These are phyloP conservation scores for Struthidea cinerea DNA, from an alignment of 2,113 vertebrate genomes.

Conservation along the genomic window DNA sequence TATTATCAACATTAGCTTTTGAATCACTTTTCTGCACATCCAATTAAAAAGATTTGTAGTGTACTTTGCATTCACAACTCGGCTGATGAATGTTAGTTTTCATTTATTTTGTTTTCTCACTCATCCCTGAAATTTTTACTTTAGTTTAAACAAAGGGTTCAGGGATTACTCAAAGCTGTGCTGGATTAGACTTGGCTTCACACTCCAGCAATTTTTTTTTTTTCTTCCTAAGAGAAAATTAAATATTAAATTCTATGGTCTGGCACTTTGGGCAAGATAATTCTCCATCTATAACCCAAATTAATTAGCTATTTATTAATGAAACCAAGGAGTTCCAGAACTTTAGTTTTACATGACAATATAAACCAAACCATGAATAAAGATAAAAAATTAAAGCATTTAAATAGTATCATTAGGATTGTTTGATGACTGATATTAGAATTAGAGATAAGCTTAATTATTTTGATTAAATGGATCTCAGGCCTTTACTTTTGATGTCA, in stretches of 20 bases:
- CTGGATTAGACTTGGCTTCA: not conserved
- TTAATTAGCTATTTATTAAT: not conserved
- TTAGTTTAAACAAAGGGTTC: not conserved
- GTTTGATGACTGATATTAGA: not conserved
- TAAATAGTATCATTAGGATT: not conserved
- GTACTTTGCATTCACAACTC: not conserved
- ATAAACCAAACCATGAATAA: not conserved
- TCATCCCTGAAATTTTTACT: slow-evolving; percentile 11
- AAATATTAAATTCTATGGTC: not conserved
- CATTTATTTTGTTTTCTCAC: slow-evolving; percentile 17
- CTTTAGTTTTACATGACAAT: not conserved
- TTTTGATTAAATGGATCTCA: not conserved
- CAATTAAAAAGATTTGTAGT: not conserved
- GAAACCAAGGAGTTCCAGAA: not conserved
- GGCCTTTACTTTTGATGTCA: not conserved
- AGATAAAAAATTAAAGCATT: not conserved
- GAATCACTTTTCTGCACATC: not conserved
- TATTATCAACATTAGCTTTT: not conserved
- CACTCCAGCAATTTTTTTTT: not conserved
- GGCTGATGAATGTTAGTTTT: not conserved
- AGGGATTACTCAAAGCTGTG: not conserved
- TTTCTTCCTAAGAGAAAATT: not conserved
- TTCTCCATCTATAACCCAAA: not conserved
- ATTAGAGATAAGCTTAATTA: not conserved
- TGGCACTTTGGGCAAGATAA: not conserved